These are phyloP conservation scores for Pogonomyrmex barbatus DNA, from an alignment of 1,140 invertebrate species.

Conservation along the genomic window DNA sequence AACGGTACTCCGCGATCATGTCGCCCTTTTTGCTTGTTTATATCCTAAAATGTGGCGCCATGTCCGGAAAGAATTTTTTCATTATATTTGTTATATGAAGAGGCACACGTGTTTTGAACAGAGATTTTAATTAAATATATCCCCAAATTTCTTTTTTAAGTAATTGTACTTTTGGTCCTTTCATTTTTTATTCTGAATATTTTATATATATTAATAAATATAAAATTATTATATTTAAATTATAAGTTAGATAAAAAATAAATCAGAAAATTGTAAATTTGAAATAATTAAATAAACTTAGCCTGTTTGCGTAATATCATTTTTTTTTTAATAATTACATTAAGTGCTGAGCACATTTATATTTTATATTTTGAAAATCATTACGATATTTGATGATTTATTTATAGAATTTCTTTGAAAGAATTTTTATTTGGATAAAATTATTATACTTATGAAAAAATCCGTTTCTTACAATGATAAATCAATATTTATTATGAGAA, in stretches of 20 bases:
- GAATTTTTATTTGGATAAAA: not conserved
- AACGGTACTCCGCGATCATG: slow-evolving; percentile 22
- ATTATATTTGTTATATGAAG: not conserved
- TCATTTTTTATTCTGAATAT: not conserved
- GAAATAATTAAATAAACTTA: not conserved
- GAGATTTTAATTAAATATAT: not conserved
- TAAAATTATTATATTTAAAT: not conserved
- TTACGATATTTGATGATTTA: not conserved
- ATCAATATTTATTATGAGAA: not conserved
- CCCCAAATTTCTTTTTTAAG: not conserved
- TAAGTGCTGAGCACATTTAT: not conserved
- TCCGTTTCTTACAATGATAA: not conserved
- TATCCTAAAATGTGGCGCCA: slow-evolving; percentile 53
- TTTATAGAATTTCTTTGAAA: not conserved
- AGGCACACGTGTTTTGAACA: not conserved
- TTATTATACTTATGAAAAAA: not conserved
- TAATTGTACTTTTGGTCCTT: not conserved
- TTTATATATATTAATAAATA: not conserved
- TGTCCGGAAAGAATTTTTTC: not conserved
- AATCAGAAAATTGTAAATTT: not conserved
- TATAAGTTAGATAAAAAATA: not conserved
- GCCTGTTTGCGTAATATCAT: not conserved
- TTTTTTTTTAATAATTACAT: not conserved
- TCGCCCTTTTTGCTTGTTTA: slow-evolving; percentile 34
- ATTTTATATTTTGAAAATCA: not conserved